Percentiles rank a stretch among this genome's conserved stretches.
phyloP scores from a whole-genome alignment of 2,113 vertebrate species.

The Hippolais icterina region DNA sequence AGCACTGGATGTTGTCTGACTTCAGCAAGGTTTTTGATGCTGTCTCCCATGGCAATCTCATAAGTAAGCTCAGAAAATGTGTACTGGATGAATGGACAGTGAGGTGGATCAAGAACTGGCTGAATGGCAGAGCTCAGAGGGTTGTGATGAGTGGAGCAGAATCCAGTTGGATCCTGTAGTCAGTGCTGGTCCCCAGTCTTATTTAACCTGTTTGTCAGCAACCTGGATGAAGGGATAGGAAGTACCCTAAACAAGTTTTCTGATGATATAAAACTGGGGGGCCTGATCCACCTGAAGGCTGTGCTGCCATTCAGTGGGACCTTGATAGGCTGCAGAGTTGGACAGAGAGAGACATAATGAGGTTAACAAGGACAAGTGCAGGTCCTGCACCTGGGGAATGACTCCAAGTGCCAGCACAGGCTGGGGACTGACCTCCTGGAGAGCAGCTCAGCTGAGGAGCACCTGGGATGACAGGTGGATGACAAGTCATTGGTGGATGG shows the following conservation, averaged over 20 bases:
- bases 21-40: not conserved
- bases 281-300: not conserved
- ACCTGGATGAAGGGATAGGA: not conserved
- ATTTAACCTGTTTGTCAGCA: rapidly evolving
- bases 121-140: not conserved
- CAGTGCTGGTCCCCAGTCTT: not conserved
- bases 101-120: not conserved
- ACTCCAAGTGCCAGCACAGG: no score
- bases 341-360: not conserved
- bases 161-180: not conserved
- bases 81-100: not conserved
- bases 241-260: not conserved
- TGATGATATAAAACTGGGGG: not conserved
- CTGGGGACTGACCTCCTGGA: not conserved
- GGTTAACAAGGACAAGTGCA: not conserved
- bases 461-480: no score
- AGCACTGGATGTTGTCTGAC: not conserved
- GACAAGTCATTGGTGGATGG: not conserved
- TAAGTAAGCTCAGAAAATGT: not conserved
- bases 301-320: not conserved
- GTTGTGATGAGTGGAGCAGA: not conserved
- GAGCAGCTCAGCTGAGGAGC: not conserved
- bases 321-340: not conserved
- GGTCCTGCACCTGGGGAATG: not conserved
- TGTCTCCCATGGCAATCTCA: not conserved